phyloP scores from a whole-genome alignment of 2,113 vertebrate genomes.

The Phycodurus eques region DNA sequence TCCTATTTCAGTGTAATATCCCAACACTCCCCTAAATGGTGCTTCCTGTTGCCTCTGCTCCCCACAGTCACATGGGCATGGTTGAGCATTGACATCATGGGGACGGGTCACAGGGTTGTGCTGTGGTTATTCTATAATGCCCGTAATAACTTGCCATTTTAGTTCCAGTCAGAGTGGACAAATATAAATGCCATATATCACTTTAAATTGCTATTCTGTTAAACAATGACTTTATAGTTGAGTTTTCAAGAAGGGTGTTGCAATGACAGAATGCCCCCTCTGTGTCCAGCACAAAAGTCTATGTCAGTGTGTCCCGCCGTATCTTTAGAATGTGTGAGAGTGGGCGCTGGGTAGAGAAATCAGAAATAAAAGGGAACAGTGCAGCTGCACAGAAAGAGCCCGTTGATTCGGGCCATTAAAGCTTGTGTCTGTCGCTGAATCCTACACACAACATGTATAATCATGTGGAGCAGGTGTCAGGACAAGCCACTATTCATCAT shows the following conservation, averaged over 20 bases:
- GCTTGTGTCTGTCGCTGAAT: conserved; percentile 30
- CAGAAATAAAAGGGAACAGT: conserved; percentile 29
- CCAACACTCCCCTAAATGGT: conserved; percentile 28
- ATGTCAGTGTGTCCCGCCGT: conserved; percentile 34
- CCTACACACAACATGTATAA: conserved; percentile 34
- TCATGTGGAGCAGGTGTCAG: conserved; percentile 51
- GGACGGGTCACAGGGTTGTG: conserved; percentile 29
- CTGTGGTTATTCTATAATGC: not conserved
- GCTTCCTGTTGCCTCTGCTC: conserved; percentile 20
- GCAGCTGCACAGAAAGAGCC: conserved; percentile 69
- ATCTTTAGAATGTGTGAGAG: conserved; percentile 20
- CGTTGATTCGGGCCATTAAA: conserved; percentile 53
- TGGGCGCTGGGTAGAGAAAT: conserved; percentile 40
- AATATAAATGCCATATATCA: not conserved
- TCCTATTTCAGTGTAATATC: conserved; percentile 4
- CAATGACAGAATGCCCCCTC: conserved; percentile 32
- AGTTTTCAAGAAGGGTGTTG: conserved; percentile 9
- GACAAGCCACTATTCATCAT: conserved; percentile 29
- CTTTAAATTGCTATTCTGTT: not conserved
- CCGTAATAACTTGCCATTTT: not conserved
- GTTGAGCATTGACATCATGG: conserved; percentile 46
- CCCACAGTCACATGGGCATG: conserved; percentile 25
- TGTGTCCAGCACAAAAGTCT: conserved; percentile 44
- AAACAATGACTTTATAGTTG: not conserved
- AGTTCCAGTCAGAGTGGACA: not conserved